Percentiles rank a stretch among this genome's conserved stretches.
These are phyloP conservation scores for Volucella inanis DNA, from an alignment of 2,888 invertebrate species.

Conservation along the genomic window DNA sequence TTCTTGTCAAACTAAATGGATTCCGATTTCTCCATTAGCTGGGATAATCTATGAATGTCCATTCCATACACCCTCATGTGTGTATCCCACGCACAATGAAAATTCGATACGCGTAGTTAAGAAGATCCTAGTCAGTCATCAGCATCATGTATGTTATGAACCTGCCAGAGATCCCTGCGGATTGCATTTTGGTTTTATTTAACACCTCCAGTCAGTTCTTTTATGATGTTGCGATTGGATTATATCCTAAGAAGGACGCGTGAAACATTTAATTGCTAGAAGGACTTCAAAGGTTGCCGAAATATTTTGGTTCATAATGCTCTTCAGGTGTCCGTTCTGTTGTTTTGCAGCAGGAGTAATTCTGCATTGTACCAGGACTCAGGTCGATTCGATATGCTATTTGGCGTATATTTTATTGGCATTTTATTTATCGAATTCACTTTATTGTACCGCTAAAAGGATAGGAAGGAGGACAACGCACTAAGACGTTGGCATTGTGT, in stretches of 20 bases:
- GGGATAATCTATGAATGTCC: slow-evolving; percentile 63
- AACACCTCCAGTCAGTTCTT: slow-evolving; percentile 62
- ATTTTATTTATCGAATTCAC: slow-evolving; percentile 65
- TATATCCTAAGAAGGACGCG: slow-evolving; percentile 65
- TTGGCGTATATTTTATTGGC: slow-evolving; percentile 65
- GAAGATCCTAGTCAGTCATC: slow-evolving; percentile 42
- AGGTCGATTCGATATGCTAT: slow-evolving; percentile 65
- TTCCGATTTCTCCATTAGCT: slow-evolving; percentile 72
- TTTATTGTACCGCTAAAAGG: slow-evolving; percentile 70
- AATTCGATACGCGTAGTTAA: slow-evolving; percentile 73
- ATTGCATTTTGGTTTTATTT: slow-evolving; percentile 65
- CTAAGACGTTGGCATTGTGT: slow-evolving; percentile 49
- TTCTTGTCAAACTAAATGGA: slow-evolving; percentile 62
- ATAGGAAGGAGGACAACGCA: slow-evolving; percentile 13
- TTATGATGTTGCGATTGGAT: slow-evolving; percentile 51
- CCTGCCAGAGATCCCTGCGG: slow-evolving; percentile 70
- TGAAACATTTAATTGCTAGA: slow-evolving; percentile 68
- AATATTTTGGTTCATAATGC: slow-evolving; percentile 28
- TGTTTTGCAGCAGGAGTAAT: slow-evolving; percentile 17
- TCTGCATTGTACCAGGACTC: slow-evolving; percentile 60
- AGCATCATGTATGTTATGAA: slow-evolving; percentile 43
- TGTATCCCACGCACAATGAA: slow-evolving; percentile 66
- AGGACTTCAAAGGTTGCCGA: slow-evolving; percentile 68
- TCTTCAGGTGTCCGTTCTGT: slow-evolving; percentile 58
- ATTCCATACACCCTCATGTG: slow-evolving; percentile 30